Percentiles rank a stretch among this genome's conserved stretches.
Conservation (phyloP, 1,140 invertebrate species). For the Caenorhabditis brenneri region DNA sequence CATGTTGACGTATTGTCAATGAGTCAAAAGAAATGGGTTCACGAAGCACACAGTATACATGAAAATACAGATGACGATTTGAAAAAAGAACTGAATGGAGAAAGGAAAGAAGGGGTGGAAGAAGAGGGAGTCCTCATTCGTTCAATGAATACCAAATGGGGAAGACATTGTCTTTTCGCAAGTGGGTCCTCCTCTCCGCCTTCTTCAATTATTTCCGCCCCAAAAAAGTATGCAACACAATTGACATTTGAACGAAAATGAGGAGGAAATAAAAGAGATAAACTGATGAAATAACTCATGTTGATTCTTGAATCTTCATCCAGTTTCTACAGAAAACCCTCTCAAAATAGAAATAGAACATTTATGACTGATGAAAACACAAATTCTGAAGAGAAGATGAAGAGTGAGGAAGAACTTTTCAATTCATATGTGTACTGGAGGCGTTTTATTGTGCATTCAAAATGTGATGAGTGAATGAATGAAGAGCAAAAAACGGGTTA, state of each 20-base stretch:
- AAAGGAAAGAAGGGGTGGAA: not conserved
- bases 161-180: not conserved
- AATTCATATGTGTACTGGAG: not conserved
- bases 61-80: not conserved
- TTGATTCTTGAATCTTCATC: not conserved
- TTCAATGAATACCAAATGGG: constrained; percentile 38
- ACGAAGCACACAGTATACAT: not conserved
- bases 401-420: not conserved
- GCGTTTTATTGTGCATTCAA: constrained; percentile 9
- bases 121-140: not conserved
- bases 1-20: not conserved
- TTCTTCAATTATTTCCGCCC: constrained; percentile 28
- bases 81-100: not conserved
- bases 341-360: not conserved
- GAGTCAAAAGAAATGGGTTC: not conserved
- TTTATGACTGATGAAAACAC: not conserved
- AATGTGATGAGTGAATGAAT: not conserved
- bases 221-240: not conserved
- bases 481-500: not conserved
- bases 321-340: not conserved
- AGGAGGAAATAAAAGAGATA: not conserved
- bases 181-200: not conserved
- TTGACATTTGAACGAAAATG: not conserved
- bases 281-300: not conserved
- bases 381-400: not conserved